Evolutionary conservation across 2,888 invertebrate species (phyloP).

Genomic region (Acheta domesticus): DNA sequence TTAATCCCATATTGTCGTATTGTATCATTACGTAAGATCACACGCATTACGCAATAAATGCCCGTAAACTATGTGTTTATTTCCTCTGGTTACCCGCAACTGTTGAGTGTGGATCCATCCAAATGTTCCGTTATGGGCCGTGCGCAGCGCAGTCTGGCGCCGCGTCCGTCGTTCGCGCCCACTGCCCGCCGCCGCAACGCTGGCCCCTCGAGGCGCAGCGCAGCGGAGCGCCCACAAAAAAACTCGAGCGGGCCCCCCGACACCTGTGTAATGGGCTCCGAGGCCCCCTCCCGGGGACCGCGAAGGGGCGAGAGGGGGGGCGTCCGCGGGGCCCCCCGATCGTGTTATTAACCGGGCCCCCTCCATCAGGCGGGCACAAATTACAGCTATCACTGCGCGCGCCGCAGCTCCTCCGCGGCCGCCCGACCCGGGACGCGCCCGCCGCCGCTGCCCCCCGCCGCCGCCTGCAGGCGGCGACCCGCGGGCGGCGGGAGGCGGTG

Average conservation of each 20-base stretch:
- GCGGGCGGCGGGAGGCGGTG: too few species aligned
- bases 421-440: neutral
- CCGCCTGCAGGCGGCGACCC: neutral
- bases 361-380: neutral
- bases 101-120: too few species aligned
- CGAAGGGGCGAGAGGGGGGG: slow-evolving; percentile 3
- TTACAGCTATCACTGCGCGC: slow-evolving; percentile 9
- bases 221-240: too few species aligned
- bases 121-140: too few species aligned
- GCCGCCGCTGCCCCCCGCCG: neutral
- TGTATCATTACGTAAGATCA: too few species aligned
- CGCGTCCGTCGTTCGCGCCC: neutral
- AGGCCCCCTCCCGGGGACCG: neutral
- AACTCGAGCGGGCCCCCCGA: neutral
- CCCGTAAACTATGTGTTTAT: too few species aligned
- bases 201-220: neutral
- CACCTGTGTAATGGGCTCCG: slow-evolving; percentile 1
- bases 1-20: too few species aligned
- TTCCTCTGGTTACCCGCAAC: too few species aligned
- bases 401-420: neutral
- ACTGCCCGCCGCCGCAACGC: neutral
- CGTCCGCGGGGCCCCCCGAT: neutral
- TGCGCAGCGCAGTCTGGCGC: too few species aligned
- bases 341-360: slow-evolving; percentile 18
- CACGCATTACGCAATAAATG: too few species aligned